A percentile compares a stretch with the other conserved stretches of the same genome.
Conservation (phyloP, 1,140 invertebrate genomes). For the Bombyx mori region DNA sequence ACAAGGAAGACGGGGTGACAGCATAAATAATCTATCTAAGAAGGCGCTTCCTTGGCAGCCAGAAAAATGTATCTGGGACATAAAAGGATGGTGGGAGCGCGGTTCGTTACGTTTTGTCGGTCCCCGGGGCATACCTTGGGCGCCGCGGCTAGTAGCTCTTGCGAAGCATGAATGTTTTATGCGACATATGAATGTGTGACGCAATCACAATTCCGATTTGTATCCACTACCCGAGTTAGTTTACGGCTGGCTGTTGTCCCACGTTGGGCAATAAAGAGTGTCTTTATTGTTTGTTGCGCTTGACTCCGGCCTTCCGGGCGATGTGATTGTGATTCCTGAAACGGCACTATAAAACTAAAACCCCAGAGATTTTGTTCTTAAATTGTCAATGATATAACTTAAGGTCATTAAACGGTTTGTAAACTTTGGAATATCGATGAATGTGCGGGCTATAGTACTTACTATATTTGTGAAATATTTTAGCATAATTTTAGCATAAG, state of each 20-base stretch:
- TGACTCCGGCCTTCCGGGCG: conserved; percentile 18
- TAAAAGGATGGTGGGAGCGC: conserved; percentile 40
- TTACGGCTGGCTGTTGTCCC: conserved; percentile 29
- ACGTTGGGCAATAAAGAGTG: conserved; percentile 28
- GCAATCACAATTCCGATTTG: conserved; percentile 47
- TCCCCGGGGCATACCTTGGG: conserved; percentile 41
- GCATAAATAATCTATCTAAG: conserved; percentile 58
- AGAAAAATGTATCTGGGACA: conserved; percentile 53
- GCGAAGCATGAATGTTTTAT: conserved; percentile 54
- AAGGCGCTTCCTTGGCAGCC: conserved; percentile 30
- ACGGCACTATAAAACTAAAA: too few relatives aligned
- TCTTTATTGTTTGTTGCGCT: conserved; percentile 37
- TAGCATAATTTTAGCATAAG: too few relatives aligned
- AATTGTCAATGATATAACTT: too few relatives aligned
- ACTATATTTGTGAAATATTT: too few relatives aligned
- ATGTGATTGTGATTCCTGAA: too few relatives aligned
- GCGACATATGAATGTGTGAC: conserved; percentile 11
- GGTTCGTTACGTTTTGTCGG: conserved; percentile 62
- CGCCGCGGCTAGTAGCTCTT: conserved; percentile 20
- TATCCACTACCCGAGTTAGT: conserved; percentile 39
- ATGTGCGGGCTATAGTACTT: too few relatives aligned
- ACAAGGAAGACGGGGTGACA: conserved; percentile 29
- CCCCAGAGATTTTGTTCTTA: too few relatives aligned
- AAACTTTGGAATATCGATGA: too few relatives aligned
- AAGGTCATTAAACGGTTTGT: too few relatives aligned